Evolutionary conservation across 2,888 invertebrate species (phyloP).

Genomic region (Schizotus pectinicornis): DNA sequence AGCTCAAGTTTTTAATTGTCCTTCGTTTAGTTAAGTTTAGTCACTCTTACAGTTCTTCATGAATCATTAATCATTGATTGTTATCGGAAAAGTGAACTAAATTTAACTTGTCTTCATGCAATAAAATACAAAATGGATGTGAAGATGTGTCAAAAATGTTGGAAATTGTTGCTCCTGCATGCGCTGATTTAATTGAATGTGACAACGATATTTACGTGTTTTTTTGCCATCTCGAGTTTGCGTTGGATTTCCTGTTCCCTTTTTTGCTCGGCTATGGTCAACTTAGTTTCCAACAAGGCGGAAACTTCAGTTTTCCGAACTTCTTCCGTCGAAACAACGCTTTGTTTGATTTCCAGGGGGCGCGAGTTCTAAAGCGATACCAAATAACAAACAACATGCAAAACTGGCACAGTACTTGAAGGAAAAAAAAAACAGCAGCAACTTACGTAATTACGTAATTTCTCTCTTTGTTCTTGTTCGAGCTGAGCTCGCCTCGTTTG

Average conservation of each 20-base stretch:
- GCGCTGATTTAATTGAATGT: not conserved
- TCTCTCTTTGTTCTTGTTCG: conserved; percentile 79
- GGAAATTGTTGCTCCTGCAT: not conserved
- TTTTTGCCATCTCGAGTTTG: conserved; percentile 83
- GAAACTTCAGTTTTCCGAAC: conserved; percentile 45
- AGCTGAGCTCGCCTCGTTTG: conserved; percentile 75
- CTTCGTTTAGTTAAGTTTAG: too few relatives aligned
- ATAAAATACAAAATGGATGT: not conserved
- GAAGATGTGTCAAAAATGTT: too few relatives aligned
- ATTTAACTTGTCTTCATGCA: not conserved
- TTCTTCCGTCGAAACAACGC: conserved; percentile 45
- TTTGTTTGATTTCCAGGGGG: conserved; percentile 66
- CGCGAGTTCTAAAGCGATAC: conserved; percentile 61
- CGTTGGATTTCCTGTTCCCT: conserved; percentile 85
- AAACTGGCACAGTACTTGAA: not conserved
- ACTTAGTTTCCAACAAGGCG: conserved; percentile 69
- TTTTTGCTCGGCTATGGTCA: conserved; percentile 82
- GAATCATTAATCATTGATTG: too few relatives aligned
- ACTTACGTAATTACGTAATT: conserved; percentile 79
- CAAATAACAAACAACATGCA: conserved; percentile 26
- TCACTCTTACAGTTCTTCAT: too few relatives aligned
- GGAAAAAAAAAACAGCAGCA: conserved; percentile 31
- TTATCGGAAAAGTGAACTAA: not conserved
- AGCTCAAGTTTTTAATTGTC: too few relatives aligned
- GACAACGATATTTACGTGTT: conserved; percentile 72